These are phyloP conservation scores for Temnopleurus reevesii DNA, from an alignment of 53 echinoderm and acorn worm species.

Conservation along the genomic window DNA sequence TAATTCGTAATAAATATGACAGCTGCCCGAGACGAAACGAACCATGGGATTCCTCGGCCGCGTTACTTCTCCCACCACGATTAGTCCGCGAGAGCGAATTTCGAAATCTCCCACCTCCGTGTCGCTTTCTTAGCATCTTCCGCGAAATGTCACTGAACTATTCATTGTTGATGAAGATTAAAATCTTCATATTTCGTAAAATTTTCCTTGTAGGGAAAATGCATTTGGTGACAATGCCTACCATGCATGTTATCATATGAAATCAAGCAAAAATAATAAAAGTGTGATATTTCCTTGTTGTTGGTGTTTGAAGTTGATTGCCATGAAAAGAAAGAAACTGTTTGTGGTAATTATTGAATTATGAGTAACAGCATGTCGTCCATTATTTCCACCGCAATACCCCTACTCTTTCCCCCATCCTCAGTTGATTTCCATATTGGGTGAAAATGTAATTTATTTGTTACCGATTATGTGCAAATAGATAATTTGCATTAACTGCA, in stretches of 20 bases:
- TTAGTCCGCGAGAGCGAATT: background rate
- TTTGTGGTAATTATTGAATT: background rate
- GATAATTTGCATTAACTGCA: no score
- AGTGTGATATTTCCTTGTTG: background rate
- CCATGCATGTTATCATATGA: background rate
- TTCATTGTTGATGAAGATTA: background rate
- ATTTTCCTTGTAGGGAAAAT: background rate
- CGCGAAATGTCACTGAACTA: background rate
- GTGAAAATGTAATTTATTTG: no score
- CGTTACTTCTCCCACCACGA: slow-evolving; percentile 4
- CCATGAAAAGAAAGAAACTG: background rate
- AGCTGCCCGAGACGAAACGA: background rate
- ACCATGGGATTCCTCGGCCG: background rate
- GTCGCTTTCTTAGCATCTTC: background rate
- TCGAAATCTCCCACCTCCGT: background rate
- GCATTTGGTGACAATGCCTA: background rate
- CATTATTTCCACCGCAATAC: background rate
- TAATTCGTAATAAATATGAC: slow-evolving; percentile 61
- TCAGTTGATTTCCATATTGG: background rate
- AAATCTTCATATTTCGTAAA: background rate
- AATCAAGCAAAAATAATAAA: background rate
- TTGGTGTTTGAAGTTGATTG: background rate
- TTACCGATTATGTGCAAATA: no score
- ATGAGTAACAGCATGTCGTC: background rate
- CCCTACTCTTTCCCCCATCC: background rate